A percentile compares a stretch with the other conserved stretches of the same genome.
These are phyloP conservation scores for Holacanthus passer DNA, from an alignment of 2,113 vertebrate species.

Conservation along the genomic window DNA sequence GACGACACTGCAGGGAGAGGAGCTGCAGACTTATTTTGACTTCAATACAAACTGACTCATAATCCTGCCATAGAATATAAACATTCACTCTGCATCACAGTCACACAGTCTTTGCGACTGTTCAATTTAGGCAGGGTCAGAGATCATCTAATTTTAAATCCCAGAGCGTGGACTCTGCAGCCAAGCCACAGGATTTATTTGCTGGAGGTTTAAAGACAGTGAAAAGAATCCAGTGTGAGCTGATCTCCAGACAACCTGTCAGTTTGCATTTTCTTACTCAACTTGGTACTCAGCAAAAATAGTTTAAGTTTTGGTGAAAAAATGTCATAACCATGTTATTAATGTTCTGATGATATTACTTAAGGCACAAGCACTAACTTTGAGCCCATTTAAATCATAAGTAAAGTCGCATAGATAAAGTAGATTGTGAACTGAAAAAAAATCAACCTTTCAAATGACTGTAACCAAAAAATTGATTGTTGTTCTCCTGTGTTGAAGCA, in stretches of 20 bases:
- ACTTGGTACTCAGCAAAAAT: no score
- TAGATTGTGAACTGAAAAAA: no score
- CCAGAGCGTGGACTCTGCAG: background rate
- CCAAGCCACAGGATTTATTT: slow-evolving; percentile 19
- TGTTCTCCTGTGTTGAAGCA: no score
- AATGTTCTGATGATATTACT: no score
- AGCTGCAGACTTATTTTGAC: background rate
- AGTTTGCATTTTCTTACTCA: background rate
- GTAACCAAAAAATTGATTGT: no score
- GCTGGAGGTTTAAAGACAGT: background rate
- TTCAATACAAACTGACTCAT: background rate
- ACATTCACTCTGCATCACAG: slow-evolving; percentile 6
- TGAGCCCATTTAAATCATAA: no score
- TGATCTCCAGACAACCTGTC: background rate
- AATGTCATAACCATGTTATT: no score
- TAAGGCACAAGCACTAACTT: no score
- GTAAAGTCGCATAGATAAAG: no score
- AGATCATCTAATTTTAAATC: slow-evolving; percentile 23
- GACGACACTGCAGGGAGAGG: background rate
- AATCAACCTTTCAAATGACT: no score
- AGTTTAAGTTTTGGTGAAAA: no score
- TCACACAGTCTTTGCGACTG: background rate
- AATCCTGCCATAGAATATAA: background rate
- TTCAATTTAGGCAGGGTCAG: slow-evolving; percentile 9
- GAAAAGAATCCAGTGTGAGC: background rate